Base-by-base conservation (phyloP, 2,888 invertebrate genomes). In the Electrophaes corylata region DNA sequence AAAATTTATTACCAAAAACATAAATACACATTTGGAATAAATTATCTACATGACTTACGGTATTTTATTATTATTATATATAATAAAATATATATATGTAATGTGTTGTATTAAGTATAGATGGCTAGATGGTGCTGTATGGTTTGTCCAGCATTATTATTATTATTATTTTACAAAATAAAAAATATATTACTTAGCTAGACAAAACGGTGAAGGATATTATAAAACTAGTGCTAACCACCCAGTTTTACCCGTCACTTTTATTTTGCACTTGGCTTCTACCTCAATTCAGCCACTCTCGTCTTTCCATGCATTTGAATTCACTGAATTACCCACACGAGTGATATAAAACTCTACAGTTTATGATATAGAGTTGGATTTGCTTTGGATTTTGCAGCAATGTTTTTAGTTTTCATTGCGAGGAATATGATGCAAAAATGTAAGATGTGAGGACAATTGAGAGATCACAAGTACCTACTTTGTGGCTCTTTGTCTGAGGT, bases 361-460 rank as follows among this genome's bases (percentile, higher is more conserved):
- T 0, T 3, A 2, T 6, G 19, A 0, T 0, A 23, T 55, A 65
- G 14, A 44, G 69, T 19, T 54, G 40, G 39, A 14, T 63, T 66
- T 73, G 0, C 52, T 0, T 1, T 56, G 61, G 8, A 29, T 11
- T 55, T 71, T 69, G 74, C 80, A 79, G 84, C 81, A 85, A 80
- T 88, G 85, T 89, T 89, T 89, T 88, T 87, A 84, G 83, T 88
- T 88, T 88, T 87, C 87, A 87, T 89, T 86, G 86, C 87, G 78
- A 78, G 79, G 76, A 88, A 90, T 89, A 88, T 90, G 90, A 89
- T 87, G 88, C 84, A 88, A 86, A 85, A 88, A 88, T 90, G 84
- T 87, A 86, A 91, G 88, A 88, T 84, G 87, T 85, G 83, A 87
- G 83, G 87, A 90, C 90, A 88, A 88, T 89, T 86, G 88, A 80